phyloP scores from a whole-genome alignment of 1,140 invertebrate genomes.

The Diabrotica undecimpunctata region DNA sequence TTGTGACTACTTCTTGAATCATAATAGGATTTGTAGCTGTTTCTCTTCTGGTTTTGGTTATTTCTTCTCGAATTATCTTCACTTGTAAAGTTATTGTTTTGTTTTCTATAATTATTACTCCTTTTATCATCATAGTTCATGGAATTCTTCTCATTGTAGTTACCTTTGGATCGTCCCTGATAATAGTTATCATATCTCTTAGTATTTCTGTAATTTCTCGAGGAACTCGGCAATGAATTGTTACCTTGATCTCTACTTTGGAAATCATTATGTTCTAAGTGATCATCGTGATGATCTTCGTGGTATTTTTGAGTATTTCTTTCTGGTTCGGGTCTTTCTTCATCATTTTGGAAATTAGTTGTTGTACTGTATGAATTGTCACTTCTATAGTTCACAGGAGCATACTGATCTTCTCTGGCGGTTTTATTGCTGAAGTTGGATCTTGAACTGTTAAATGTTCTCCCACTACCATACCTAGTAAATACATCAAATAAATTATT shows the following conservation, averaged over 20 bases:
- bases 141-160: conserved; percentile 1
- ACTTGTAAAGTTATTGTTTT: neutral
- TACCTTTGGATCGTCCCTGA: neutral
- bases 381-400: neutral
- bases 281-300: too few species aligned
- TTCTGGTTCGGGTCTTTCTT: neutral
- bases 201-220: conserved; percentile 1
- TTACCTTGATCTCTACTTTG: neutral
- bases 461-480: conserved; percentile 14
- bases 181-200: neutral
- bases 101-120: conserved; percentile 1
- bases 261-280: too few species aligned
- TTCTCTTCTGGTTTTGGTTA: neutral
- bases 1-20: conserved; percentile 1
- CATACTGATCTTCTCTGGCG: neutral
- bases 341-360: neutral
- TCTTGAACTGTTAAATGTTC: conserved; percentile 15
- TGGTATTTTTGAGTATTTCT: neutral
- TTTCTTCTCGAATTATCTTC: neutral
- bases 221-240: neutral
- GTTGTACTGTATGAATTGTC: neutral
- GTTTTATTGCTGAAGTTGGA: too few species aligned
- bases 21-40: conserved; percentile 5
- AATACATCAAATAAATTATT: too few species aligned
- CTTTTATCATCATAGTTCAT: conserved; percentile 5